These are phyloP conservation scores for Prorops nasuta DNA, from an alignment of 1,140 invertebrate species.

Conservation along the genomic window DNA sequence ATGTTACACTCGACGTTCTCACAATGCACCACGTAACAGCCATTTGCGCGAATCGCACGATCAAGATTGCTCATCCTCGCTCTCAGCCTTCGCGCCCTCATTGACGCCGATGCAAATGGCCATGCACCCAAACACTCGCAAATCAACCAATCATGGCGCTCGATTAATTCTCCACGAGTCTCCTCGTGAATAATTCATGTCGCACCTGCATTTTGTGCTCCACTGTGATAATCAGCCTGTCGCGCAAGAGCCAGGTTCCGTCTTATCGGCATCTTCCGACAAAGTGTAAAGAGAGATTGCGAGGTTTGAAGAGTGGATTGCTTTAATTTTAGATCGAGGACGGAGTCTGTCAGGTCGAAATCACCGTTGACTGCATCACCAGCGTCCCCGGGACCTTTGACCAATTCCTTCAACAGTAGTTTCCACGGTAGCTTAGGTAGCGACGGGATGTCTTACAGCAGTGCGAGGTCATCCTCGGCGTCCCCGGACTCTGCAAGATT, in stretches of 20 bases:
- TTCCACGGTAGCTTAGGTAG: constrained; percentile 55
- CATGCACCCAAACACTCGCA: no score
- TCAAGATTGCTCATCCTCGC: constrained; percentile 1
- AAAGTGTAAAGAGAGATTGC: no score
- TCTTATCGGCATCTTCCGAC: no score
- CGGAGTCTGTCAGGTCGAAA: constrained; percentile 52
- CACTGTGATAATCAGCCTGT: no score
- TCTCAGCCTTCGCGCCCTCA: constrained; percentile 11
- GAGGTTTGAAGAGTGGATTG: no score
- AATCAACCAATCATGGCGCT: no score
- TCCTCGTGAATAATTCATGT: no score
- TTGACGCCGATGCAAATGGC: no score
- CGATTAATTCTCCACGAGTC: no score
- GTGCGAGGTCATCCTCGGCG: constrained; percentile 52
- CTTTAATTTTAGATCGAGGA: constrained; percentile 52
- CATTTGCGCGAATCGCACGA: constrained; percentile 1
- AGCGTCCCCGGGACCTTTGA: constrained; percentile 50
- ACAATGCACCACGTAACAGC: constrained; percentile 11
- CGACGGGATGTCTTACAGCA: constrained; percentile 56
- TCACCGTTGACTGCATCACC: constrained; percentile 52
- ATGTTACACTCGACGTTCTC: constrained; percentile 8
- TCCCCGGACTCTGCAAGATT: constrained; percentile 54
- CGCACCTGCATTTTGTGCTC: no score
- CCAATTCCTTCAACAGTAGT: constrained; percentile 52
- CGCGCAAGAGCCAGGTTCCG: no score